These are phyloP conservation scores for Lithobates sylvaticus DNA, from an alignment of 2,797 vertebrate genomes.

Conservation along the genomic window DNA sequence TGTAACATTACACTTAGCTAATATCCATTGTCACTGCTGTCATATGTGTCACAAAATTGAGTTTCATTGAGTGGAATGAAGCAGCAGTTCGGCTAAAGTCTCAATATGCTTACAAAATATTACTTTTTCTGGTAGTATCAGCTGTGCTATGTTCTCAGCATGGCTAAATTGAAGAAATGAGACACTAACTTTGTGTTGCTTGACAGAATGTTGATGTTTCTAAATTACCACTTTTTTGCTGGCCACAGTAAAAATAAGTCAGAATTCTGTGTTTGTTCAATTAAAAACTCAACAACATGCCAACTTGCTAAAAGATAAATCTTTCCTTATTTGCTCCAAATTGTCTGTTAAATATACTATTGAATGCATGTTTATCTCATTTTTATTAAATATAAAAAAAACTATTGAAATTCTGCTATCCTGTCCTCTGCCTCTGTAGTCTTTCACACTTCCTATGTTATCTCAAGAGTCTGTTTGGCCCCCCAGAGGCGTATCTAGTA, in stretches of 20 bases:
- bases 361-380: too few relatives aligned
- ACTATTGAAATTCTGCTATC: too few relatives aligned
- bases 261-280: not conserved
- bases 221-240: not conserved
- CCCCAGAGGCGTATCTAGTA: too few relatives aligned
- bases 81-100: slow-evolving; percentile 23
- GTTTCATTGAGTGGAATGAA: slow-evolving; percentile 57
- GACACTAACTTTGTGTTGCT: not conserved
- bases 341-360: too few relatives aligned
- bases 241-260: not conserved
- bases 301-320: not conserved
- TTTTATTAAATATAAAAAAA: too few relatives aligned
- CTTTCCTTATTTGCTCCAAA: too few relatives aligned
- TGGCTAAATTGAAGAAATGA: not conserved
- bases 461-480: too few relatives aligned
- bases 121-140: slow-evolving; percentile 5
- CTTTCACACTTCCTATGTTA: too few relatives aligned
- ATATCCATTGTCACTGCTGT: slow-evolving; percentile 52
- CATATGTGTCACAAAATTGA: slow-evolving; percentile 54
- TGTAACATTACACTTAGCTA: slow-evolving; percentile 19
- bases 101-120: slow-evolving; percentile 32
- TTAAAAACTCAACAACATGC: not conserved
- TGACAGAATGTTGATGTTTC: not conserved
- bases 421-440: too few relatives aligned
- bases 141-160: not conserved